A percentile compares a stretch with the other conserved stretches of the same genome.
Conservation (phyloP, 1,140 invertebrate genomes). For the Drosophila paulistorum region DNA sequence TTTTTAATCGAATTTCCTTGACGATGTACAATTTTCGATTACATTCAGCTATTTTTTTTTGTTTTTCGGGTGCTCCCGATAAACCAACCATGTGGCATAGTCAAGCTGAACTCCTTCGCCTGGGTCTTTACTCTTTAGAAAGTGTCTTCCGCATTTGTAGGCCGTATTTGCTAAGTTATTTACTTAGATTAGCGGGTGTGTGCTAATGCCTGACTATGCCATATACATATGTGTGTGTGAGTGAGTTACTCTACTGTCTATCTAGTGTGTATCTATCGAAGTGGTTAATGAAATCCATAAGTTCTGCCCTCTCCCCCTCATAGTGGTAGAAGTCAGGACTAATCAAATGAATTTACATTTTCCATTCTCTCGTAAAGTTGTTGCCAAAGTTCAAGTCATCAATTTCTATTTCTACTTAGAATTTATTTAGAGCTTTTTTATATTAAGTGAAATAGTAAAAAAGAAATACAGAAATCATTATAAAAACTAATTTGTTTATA, state of each 20-base stretch:
- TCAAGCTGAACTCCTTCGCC: too few relatives aligned
- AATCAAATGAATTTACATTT: constrained; percentile 1
- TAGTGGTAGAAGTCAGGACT: not conserved
- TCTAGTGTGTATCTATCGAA: constrained; percentile 30
- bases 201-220: constrained; percentile 53
- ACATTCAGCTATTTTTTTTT: constrained; percentile 49
- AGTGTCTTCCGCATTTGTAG: constrained; percentile 75
- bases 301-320: constrained; percentile 29
- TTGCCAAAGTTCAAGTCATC: too few relatives aligned
- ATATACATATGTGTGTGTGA: constrained; percentile 19
- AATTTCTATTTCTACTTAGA: too few relatives aligned
- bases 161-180: constrained; percentile 59
- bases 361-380: not conserved
- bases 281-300: constrained; percentile 76
- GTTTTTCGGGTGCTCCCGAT: constrained; percentile 57
- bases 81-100: constrained; percentile 23
- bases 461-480: too few relatives aligned
- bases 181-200: constrained; percentile 77
- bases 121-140: constrained; percentile 53
- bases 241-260: constrained; percentile 54
- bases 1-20: constrained; percentile 74
- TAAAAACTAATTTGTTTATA: too few relatives aligned
- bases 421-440: too few relatives aligned
- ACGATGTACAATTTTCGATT: constrained; percentile 82
- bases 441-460: too few relatives aligned